Percentiles rank a stretch among this genome's conserved stretches.
Evolutionary conservation across 2,113 vertebrate species (phyloP).

Genomic region (Bostrychus sinensis): DNA sequence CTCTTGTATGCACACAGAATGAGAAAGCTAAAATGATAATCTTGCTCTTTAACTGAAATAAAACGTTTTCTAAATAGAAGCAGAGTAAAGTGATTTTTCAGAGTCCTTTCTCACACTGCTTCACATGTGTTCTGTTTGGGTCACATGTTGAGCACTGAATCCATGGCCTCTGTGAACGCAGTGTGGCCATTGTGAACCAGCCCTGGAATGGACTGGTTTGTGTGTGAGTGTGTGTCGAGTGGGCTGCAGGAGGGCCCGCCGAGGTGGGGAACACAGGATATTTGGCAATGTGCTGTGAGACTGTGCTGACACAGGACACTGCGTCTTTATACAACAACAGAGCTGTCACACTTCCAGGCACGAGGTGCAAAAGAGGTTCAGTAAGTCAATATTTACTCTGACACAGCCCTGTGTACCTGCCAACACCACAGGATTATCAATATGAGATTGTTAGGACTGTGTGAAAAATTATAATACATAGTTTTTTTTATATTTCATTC

Average conservation of each 20-base stretch:
- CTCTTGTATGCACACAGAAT: too few species aligned
- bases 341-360: constrained; percentile 27
- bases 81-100: not conserved
- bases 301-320: constrained; percentile 63
- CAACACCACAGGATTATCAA: not conserved
- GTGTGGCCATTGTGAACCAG: constrained; percentile 18
- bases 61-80: too few species aligned
- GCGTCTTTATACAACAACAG: constrained; percentile 54
- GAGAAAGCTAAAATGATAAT: too few species aligned
- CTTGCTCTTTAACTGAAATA: too few species aligned
- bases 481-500: too few species aligned
- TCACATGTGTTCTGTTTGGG: not conserved
- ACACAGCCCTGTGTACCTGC: constrained; percentile 3
- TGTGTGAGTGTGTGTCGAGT: constrained; percentile 30
- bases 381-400: constrained; percentile 20
- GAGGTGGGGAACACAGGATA: constrained; percentile 59
- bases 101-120: not conserved
- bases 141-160: constrained; percentile 46
- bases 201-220: constrained; percentile 22
- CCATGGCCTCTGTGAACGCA: constrained; percentile 13
- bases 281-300: constrained; percentile 62
- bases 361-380: constrained; percentile 11
- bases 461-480: too few species aligned
- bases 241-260: constrained; percentile 24
- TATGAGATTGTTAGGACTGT: not conserved